phyloP scores from a whole-genome alignment of 2,888 invertebrate species.

The Folsomia manolachei region DNA sequence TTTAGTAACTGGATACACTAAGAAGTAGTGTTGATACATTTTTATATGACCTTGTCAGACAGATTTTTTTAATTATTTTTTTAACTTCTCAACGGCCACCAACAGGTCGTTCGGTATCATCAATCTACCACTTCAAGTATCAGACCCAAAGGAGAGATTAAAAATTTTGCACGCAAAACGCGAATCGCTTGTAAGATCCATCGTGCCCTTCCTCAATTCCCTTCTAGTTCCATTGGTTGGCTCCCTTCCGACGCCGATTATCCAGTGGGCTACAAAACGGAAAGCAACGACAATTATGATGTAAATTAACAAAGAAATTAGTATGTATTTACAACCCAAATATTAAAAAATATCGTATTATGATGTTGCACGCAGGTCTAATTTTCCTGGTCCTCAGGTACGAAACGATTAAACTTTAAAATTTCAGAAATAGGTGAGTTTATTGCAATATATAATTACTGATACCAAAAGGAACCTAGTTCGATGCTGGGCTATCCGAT shows the following conservation, averaged over 20 bases:
- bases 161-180: constrained; percentile 34
- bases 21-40: no score
- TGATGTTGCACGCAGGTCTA: not conserved
- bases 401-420: no score
- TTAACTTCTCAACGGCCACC: no score
- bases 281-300: constrained; percentile 44
- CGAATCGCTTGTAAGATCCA: constrained; percentile 37
- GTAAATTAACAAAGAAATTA: constrained; percentile 19
- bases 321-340: not conserved
- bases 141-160: constrained; percentile 40
- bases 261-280: constrained; percentile 35
- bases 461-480: no score
- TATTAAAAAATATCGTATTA: no score
- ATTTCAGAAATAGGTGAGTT: no score
- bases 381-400: constrained; percentile 32
- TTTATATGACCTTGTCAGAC: not conserved
- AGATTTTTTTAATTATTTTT: not conserved
- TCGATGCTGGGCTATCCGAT: constrained; percentile 35
- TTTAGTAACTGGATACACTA: no score
- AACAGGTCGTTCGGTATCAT: constrained; percentile 42
- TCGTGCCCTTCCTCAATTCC: constrained; percentile 43
- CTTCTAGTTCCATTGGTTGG: constrained; percentile 43
- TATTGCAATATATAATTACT: no score
- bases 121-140: constrained; percentile 37
- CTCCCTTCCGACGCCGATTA: constrained; percentile 36